Conservation (phyloP, 2,113 vertebrate genomes). For the Probosciger aterrimus region DNA sequence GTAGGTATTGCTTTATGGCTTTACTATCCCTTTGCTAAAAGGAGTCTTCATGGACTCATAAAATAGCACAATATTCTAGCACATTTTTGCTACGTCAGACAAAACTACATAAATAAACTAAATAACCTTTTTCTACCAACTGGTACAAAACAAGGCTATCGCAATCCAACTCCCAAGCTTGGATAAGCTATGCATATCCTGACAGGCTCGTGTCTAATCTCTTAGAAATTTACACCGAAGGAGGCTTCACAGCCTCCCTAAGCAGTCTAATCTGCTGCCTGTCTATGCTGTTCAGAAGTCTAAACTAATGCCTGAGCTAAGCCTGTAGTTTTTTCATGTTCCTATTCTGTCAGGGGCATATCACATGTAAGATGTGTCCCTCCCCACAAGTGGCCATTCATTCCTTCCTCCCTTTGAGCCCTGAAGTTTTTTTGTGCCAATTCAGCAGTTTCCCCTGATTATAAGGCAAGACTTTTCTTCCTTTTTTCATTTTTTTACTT, state of each 20-base stretch:
- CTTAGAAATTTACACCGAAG: background rate
- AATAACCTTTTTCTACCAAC: accelerated
- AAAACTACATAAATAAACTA: background rate
- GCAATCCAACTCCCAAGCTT: background rate
- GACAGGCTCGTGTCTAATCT: background rate
- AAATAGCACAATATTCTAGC: background rate
- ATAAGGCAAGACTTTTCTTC: background rate
- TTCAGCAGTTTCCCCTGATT: background rate
- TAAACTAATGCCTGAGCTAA: conserved; percentile 5
- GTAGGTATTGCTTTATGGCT: background rate
- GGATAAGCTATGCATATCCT: background rate
- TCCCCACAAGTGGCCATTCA: background rate
- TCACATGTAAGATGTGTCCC: accelerated
- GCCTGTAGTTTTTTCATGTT: background rate
- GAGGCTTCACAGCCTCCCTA: background rate
- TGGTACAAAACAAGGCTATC: background rate
- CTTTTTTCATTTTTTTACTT: background rate
- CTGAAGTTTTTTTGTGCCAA: background rate
- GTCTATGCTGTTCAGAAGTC: background rate
- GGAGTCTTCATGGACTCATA: background rate
- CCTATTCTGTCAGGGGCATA: background rate
- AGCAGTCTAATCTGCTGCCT: background rate
- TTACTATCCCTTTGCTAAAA: background rate
- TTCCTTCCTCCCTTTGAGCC: background rate
- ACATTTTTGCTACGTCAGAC: background rate